Evolutionary conservation across 2,113 vertebrate genomes (phyloP).

Genomic region (Brienomyrus longianalis): DNA sequence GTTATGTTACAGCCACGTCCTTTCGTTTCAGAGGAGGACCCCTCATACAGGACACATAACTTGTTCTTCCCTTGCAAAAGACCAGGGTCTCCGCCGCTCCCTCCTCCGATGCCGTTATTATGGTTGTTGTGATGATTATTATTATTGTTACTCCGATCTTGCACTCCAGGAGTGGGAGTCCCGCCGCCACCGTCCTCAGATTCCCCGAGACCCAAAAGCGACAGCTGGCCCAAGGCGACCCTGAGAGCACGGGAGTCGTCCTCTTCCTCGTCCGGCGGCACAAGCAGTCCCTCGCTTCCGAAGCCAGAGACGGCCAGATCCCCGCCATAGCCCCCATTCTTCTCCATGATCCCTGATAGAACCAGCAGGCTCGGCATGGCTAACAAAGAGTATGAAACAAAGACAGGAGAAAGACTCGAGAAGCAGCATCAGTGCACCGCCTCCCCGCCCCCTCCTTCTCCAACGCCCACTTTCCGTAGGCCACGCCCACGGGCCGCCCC

Average conservation of each 20-base stretch:
- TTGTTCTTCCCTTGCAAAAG: constrained; percentile 76
- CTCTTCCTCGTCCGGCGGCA: constrained; percentile 72
- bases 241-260: constrained; percentile 90
- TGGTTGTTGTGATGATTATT: constrained; percentile 67
- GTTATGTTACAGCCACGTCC: constrained; percentile 89
- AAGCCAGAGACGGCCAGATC: constrained; percentile 76
- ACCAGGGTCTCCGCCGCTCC: constrained; percentile 55
- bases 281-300: constrained; percentile 70
- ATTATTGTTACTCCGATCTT: constrained; percentile 70
- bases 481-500: constrained; percentile 61
- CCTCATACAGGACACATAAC: constrained; percentile 84
- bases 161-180: constrained; percentile 62
- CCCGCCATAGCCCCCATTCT: constrained; percentile 87
- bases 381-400: constrained; percentile 81
- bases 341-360: constrained; percentile 93
- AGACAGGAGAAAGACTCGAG: constrained; percentile 71
- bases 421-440: constrained; percentile 63
- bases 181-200: constrained; percentile 69
- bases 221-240: constrained; percentile 93
- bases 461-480: constrained; percentile 57
- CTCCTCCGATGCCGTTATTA: constrained; percentile 57
- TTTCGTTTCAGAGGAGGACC: constrained; percentile 70
- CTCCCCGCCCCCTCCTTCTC: constrained; percentile 50
- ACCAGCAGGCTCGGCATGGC: constrained; percentile 98
- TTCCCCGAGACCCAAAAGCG: constrained; percentile 86